These are phyloP conservation scores for Drosophila tropicalis DNA, from an alignment of 1,140 invertebrate genomes.

Conservation along the genomic window DNA sequence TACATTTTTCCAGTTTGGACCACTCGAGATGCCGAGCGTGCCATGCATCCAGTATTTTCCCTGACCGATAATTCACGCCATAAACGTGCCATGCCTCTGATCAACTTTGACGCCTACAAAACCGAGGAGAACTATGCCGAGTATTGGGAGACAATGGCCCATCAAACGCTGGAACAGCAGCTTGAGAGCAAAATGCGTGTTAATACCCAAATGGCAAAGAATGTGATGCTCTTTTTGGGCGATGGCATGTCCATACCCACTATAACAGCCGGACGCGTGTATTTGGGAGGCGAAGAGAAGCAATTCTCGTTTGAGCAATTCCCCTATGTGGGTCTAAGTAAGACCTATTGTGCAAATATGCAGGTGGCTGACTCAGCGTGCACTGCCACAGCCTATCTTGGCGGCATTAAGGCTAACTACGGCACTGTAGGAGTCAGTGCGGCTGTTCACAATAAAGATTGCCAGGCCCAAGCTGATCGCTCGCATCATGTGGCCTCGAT, in stretches of 20 bases:
- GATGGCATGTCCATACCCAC: constrained; percentile 90
- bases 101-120: constrained; percentile 55
- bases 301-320: constrained; percentile 87
- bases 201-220: constrained; percentile 86
- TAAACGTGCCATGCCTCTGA: constrained; percentile 73
- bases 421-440: constrained; percentile 90
- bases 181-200: constrained; percentile 70
- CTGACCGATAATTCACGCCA: constrained; percentile 9
- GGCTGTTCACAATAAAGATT: constrained; percentile 85
- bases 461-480: constrained; percentile 84
- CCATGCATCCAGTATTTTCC: constrained; percentile 69
- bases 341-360: constrained; percentile 89
- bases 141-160: constrained; percentile 74
- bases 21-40: constrained; percentile 51
- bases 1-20: constrained; percentile 24
- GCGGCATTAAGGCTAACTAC: constrained; percentile 92
- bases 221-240: constrained; percentile 89
- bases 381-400: constrained; percentile 89
- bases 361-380: constrained; percentile 88
- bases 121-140: constrained; percentile 70
- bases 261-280: constrained; percentile 87
- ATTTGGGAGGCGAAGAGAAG: constrained; percentile 88
- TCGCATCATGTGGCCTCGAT: constrained; percentile 87
- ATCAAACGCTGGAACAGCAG: constrained; percentile 69
- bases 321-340: constrained; percentile 74